Percentiles rank a stretch among this genome's conserved stretches.
phyloP scores from a whole-genome alignment of 2,888 invertebrate genomes.

The Epinotia nisella region DNA sequence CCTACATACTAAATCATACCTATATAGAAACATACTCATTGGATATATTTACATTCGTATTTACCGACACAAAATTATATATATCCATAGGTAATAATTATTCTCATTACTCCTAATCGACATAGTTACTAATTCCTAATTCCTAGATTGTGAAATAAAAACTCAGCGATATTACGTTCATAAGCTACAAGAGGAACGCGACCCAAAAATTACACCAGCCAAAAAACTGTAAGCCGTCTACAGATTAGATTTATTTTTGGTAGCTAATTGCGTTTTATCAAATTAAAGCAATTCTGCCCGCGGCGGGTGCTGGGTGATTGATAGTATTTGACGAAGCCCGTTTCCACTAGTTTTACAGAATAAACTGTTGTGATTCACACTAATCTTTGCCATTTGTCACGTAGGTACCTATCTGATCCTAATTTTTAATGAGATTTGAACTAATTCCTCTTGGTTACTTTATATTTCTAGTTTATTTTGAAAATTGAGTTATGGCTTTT shows the following conservation, averaged over 20 bases:
- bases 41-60: neutral
- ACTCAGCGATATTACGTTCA: constrained; percentile 10
- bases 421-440: constrained; percentile 11
- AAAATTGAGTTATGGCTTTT: neutral
- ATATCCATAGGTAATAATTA: neutral
- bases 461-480: neutral
- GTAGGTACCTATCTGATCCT: constrained; percentile 48
- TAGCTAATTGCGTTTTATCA: constrained; percentile 85
- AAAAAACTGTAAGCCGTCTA: constrained; percentile 74
- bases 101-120: neutral
- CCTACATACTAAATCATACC: no score
- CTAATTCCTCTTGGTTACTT: neutral
- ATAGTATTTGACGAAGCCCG: constrained; percentile 77
- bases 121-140: neutral
- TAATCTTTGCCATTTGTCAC: constrained; percentile 76
- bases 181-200: constrained; percentile 66
- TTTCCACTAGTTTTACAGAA: constrained; percentile 80
- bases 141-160: neutral
- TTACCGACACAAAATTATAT: neutral
- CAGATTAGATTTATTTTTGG: constrained; percentile 83
- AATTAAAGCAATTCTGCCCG: constrained; percentile 79
- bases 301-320: constrained; percentile 74
- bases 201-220: constrained; percentile 67
- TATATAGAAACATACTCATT: neutral
- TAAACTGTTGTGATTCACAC: constrained; percentile 82